A percentile compares a stretch with the other conserved stretches of the same genome.
phyloP scores from a whole-genome alignment of 1,140 invertebrate genomes.

The Spodoptera litura region DNA sequence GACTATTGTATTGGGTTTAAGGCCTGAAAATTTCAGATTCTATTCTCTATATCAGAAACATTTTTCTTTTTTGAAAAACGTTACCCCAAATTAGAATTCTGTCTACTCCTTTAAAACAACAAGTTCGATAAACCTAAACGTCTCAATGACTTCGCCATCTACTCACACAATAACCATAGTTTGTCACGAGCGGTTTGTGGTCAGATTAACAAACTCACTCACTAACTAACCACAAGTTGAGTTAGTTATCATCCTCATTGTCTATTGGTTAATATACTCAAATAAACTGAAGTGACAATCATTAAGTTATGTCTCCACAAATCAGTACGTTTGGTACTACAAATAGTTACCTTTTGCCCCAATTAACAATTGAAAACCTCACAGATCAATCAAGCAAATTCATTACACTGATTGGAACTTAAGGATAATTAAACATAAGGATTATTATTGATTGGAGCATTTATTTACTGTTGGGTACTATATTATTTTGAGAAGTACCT shows the following conservation, averaged over 20 bases:
- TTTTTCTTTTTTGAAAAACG: no score
- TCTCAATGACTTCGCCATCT: no score
- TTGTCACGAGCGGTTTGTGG: background rate
- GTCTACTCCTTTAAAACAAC: no score
- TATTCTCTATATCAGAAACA: no score
- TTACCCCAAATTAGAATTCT: no score
- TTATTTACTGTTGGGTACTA: background rate
- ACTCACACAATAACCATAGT: background rate
- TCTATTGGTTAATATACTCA: background rate
- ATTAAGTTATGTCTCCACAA: background rate
- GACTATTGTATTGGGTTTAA: no score
- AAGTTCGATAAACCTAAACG: no score
- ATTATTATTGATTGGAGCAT: background rate
- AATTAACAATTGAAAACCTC: slow-evolving; percentile 18
- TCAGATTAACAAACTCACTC: no score
- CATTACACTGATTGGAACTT: slow-evolving; percentile 2
- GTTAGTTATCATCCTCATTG: no score
- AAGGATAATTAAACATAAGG: background rate
- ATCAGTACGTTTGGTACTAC: background rate
- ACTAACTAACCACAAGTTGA: no score
- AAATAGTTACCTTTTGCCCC: slow-evolving; percentile 4
- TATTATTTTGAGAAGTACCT: background rate
- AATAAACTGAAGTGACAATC: background rate
- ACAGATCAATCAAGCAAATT: slow-evolving; percentile 12
- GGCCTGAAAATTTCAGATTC: no score